phyloP scores from a whole-genome alignment of 2,888 invertebrate genomes.

The Drosophila nr. medialis region DNA sequence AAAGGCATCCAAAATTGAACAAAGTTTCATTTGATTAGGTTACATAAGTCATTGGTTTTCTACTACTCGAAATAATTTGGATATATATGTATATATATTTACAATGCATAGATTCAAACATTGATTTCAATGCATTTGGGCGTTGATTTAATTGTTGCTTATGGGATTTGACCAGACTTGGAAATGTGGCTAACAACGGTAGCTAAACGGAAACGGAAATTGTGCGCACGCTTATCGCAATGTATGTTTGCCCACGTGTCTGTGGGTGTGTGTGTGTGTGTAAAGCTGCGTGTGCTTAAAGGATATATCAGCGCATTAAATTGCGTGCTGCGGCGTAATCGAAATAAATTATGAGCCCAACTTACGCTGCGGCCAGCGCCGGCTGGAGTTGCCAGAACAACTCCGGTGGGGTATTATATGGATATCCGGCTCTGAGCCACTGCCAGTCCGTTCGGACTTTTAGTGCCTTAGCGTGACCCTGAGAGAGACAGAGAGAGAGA shows the following conservation, averaged over 20 bases:
- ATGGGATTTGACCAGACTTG: conserved; percentile 62
- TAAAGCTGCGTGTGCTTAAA: conserved; percentile 61
- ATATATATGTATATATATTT: neutral
- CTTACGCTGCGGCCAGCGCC: conserved; percentile 56
- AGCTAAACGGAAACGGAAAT: conserved; percentile 75
- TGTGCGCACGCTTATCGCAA: conserved; percentile 72
- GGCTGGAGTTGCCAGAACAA: conserved; percentile 29
- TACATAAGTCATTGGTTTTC: conserved; percentile 7
- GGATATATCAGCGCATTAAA: conserved; percentile 75
- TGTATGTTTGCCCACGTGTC: conserved; percentile 12
- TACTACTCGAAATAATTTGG: neutral
- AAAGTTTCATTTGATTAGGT: neutral
- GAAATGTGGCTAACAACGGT: conserved; percentile 64
- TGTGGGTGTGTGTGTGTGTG: conserved; percentile 30
- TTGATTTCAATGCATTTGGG: conserved; percentile 33
- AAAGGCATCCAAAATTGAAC: conserved; percentile 13
- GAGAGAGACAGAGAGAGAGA: neutral
- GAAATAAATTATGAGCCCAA: conserved; percentile 79
- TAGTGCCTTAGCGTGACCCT: conserved; percentile 59
- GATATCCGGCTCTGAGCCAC: conserved; percentile 67
- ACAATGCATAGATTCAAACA: neutral
- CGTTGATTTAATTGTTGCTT: conserved; percentile 76
- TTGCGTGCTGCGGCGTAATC: conserved; percentile 78
- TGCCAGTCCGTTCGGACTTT: conserved; percentile 47
- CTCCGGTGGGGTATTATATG: conserved; percentile 45